Base-by-base conservation (phyloP, 2,797 vertebrate species). In the Sebastes trivittatus region DNA sequence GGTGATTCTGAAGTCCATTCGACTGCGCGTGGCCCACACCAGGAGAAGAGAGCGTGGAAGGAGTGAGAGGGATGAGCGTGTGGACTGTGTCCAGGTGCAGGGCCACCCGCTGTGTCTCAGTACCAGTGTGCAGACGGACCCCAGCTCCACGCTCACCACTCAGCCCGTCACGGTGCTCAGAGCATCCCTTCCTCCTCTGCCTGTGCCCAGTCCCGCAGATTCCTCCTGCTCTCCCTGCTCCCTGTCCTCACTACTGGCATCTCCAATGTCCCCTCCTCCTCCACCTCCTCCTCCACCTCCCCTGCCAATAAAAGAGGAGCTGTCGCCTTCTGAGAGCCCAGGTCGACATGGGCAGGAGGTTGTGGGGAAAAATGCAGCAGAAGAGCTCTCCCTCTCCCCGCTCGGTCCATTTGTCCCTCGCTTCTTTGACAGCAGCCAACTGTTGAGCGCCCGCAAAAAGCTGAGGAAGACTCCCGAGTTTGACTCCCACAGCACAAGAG, bases 341-440 rank as follows among this genome's bases (percentile, higher is more conserved):
- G 92, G 86, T 55, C 71, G 77, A 63, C 91, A 74, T 0, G 80
- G 84, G 7, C 87, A 88, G 73, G 91, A 69, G 58, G 23, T 64
- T 13, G 95, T 93, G 84, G 92, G 92, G 18, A 88, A 81, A 62
- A 82, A 49, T 38, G 52, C 59, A 46, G 91, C 88, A 0, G 93
- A 96, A 54, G 95, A 95, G 1, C 92, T 93, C 90, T 0, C 94
- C 91, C 60, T 92, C 89, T 67, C 94, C 8, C 92, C 90, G 0
- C 91, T 95, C 0, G 93, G 94, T 2, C 94, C 95, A 0, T 97
- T 98, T 25, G 93, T 97, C 38, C 96, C 97, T 22, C 97, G 98
- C 70, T 97, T 98, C 79, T 98, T 99, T 34, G 98, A 99, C 85
- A 99, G 97, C 94, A 99, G 95, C 90, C 98, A 99, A 85, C 93